A percentile compares a stretch with the other conserved stretches of the same genome.
phyloP scores from a whole-genome alignment of 2,797 vertebrate species.

The Schizothorax lantsangensis region DNA sequence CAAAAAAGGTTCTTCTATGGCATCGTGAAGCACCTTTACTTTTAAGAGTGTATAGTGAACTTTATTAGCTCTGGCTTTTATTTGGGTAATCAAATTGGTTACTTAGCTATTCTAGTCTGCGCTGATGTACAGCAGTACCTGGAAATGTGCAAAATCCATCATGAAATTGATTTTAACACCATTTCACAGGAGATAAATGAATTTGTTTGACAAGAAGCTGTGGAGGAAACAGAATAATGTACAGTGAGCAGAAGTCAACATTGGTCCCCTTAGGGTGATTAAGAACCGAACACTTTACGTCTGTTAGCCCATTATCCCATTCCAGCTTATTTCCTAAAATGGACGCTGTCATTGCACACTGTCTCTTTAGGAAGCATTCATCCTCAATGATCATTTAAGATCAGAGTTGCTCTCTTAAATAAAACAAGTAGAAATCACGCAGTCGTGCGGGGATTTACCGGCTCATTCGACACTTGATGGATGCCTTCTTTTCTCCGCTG shows the following conservation, averaged over 20 bases:
- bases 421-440: conserved; percentile 46
- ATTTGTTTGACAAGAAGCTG: conserved; percentile 34
- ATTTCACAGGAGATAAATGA: conserved; percentile 37
- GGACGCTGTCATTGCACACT: conserved; percentile 16
- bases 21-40: background rate
- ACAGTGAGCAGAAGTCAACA: conserved; percentile 43
- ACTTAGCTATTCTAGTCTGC: background rate
- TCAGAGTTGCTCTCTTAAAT: conserved; percentile 30
- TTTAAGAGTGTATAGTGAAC: background rate
- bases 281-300: conserved; percentile 15
- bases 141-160: conserved; percentile 30
- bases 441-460: conserved; percentile 25
- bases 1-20: background rate
- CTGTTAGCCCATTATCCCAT: conserved; percentile 10
- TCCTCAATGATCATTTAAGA: conserved; percentile 48
- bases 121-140: conserved; percentile 25
- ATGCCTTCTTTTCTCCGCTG: conserved; percentile 20
- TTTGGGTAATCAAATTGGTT: conserved; percentile 22
- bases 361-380: conserved; percentile 49
- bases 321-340: conserved; percentile 35
- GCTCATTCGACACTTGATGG: conserved; percentile 32
- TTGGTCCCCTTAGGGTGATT: conserved; percentile 36
- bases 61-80: background rate
- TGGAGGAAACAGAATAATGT: conserved; percentile 17
- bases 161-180: conserved; percentile 44